These are phyloP conservation scores for Microcebus griseorufus DNA, from an alignment of 2,113 vertebrate species.

Conservation along the genomic window DNA sequence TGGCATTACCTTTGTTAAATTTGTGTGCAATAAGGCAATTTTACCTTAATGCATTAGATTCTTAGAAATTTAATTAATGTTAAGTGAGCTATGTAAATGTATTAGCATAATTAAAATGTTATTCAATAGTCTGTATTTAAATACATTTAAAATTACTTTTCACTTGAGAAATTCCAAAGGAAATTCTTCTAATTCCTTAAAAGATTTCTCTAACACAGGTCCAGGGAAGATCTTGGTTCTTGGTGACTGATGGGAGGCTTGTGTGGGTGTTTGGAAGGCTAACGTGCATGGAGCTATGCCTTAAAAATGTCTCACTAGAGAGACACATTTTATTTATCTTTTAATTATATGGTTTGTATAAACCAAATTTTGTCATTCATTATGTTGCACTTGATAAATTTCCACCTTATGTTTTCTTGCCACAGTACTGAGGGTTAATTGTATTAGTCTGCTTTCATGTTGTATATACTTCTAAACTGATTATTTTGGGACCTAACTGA, in stretches of 20 bases:
- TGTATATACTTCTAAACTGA: background rate
- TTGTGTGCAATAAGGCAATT: background rate
- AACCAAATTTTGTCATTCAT: background rate
- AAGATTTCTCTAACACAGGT: conserved; percentile 1
- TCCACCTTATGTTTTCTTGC: background rate
- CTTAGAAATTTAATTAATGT: conserved; percentile 20
- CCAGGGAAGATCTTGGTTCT: background rate
- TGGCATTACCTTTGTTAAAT: background rate
- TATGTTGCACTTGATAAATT: background rate
- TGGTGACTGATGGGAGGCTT: background rate
- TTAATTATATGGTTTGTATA: background rate
- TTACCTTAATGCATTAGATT: background rate
- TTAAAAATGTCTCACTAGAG: background rate
- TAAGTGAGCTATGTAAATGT: conserved; percentile 13
- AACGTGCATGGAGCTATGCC: background rate
- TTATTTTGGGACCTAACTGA: conserved; percentile 24
- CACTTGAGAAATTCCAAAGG: conserved; percentile 21
- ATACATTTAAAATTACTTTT: conserved; percentile 54
- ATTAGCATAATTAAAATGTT: conserved; percentile 41
- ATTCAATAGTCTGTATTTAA: conserved; percentile 32
- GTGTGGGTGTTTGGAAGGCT: background rate
- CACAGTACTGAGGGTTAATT: background rate
- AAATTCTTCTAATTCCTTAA: background rate
- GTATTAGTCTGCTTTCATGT: background rate
- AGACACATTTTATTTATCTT: background rate